Base-by-base conservation (phyloP, 2,888 invertebrate genomes). In the Apotomis turbidana region DNA sequence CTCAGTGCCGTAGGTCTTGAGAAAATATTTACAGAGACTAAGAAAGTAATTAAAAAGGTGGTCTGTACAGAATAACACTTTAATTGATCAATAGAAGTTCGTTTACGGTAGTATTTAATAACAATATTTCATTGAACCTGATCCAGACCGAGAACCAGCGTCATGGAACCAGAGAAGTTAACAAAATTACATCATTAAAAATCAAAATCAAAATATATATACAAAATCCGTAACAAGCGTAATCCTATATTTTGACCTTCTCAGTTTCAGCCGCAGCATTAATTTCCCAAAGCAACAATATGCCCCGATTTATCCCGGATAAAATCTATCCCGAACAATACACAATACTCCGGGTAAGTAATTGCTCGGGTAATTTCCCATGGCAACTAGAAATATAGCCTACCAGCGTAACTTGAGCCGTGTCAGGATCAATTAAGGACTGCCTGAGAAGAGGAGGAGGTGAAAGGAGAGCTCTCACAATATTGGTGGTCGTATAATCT, bases 371-470 rank as follows among this genome's bases (percentile, higher is more conserved):
- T 72, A 72, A 72, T 72, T 72, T 68, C 68, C 68, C 68, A 68
- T 72, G 72, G 72, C 72, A 72, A 72, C 68, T 63, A 72, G 72
- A 68, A 68, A 68, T 68, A 72, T 68, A 59, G 52, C 72, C 63
- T 63, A 68, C 72, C 59, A 59, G 38, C 52, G 5, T 63, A 58
- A 36, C n/a, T 54, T 36, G 72, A 36, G 46, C 72, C 46, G 9
- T 63, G 72, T 63, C 72, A 72, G 58, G 27, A 59, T 52, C 72
- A 72, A 68, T 72, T 72, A 72, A 46, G 58, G 10, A 63, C 58
- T 36, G 15, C 58, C 46, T 27, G 58, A 36, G 38, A 49, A 58
- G 61, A 27, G 12, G 13, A 13, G 13, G 59, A 60, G 55, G 49
- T 61, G 51, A 36, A 41, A 55, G 55, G 51, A 68, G 55, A 51